Conservation (phyloP, 2,888 invertebrate genomes). For the Eulithis testata region DNA sequence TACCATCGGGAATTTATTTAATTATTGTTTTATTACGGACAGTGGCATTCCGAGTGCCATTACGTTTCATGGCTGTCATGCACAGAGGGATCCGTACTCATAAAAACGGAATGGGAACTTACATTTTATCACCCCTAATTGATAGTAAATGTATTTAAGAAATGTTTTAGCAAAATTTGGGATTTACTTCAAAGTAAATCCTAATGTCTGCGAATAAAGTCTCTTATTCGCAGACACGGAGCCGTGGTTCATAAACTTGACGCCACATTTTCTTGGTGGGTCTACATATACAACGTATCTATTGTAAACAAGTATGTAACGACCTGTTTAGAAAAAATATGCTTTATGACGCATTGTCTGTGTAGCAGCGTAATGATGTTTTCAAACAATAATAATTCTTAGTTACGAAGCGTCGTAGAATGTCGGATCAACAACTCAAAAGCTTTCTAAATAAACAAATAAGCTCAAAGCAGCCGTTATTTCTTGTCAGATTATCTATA, state of each 20-base stretch:
- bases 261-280: too few species aligned
- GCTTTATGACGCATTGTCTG: too few species aligned
- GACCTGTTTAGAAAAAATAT: too few species aligned
- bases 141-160: conserved; percentile 23
- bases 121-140: conserved; percentile 32
- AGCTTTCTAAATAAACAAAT: not conserved
- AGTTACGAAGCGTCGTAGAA: too few species aligned
- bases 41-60: conserved; percentile 48
- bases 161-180: not conserved
- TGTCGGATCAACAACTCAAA: not conserved
- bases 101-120: conserved; percentile 41
- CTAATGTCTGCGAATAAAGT: too few species aligned
- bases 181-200: too few species aligned
- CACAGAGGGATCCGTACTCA: conserved; percentile 44
- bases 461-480: conserved; percentile 13
- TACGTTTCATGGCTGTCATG: conserved; percentile 52
- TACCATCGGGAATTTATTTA: conserved; percentile 50
- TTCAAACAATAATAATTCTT: too few species aligned
- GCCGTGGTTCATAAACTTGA: too few species aligned
- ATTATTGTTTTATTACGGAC: conserved; percentile 50
- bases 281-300: too few species aligned
- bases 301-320: too few species aligned
- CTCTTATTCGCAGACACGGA: too few species aligned
- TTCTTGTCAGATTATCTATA: conserved; percentile 29
- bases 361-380: too few species aligned